Evolutionary conservation across 2,888 invertebrate species (phyloP).

Genomic region (Melinaea marsaeus): DNA sequence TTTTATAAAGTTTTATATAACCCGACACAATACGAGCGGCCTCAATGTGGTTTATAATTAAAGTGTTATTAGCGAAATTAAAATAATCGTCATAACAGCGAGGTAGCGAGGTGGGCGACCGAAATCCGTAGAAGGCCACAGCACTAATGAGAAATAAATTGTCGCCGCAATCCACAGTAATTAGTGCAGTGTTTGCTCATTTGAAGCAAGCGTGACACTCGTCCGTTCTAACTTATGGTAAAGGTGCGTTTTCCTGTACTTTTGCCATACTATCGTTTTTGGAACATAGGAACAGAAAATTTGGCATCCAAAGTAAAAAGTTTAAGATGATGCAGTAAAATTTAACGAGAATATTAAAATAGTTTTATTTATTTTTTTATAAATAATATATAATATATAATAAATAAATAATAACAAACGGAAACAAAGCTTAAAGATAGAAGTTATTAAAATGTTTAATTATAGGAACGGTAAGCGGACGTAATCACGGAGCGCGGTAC

Average conservation of each 20-base stretch:
- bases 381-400: background rate
- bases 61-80: constrained; percentile 76
- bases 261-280: background rate
- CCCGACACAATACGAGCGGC: constrained; percentile 38
- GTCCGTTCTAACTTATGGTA: constrained; percentile 47
- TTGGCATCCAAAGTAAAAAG: background rate
- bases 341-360: background rate
- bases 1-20: constrained; percentile 32
- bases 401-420: constrained; percentile 25
- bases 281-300: background rate
- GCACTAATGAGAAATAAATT: constrained; percentile 75
- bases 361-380: background rate
- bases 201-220: constrained; percentile 66
- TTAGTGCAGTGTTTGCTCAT: constrained; percentile 62
- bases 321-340: background rate
- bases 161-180: constrained; percentile 65
- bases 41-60: constrained; percentile 60
- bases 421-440: constrained; percentile 45
- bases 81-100: constrained; percentile 61
- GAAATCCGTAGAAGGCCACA: constrained; percentile 63
- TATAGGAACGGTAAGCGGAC: constrained; percentile 72
- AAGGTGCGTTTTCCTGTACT: constrained; percentile 38
- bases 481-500: constrained; percentile 67
- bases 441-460: constrained; percentile 76
- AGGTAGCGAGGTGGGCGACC: constrained; percentile 64